These are phyloP conservation scores for Daboia siamensis DNA, from an alignment of 2,113 vertebrate genomes.

Conservation along the genomic window DNA sequence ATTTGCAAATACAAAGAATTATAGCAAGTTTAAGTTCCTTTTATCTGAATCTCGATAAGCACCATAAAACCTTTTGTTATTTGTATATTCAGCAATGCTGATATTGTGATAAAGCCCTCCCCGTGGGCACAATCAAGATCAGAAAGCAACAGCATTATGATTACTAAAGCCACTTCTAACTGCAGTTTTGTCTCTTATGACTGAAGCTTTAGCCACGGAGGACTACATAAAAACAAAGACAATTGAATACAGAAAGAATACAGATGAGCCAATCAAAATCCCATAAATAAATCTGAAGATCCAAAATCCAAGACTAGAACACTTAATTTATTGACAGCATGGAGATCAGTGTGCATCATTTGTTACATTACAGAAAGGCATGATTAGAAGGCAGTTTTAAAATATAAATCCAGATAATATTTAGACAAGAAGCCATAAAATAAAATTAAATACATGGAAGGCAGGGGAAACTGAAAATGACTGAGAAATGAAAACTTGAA, in stretches of 20 bases:
- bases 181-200: slow-evolving; percentile 28
- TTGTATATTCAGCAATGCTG: neutral
- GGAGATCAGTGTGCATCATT: slow-evolving; percentile 18
- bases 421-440: slow-evolving; percentile 36
- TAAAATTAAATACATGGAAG: slow-evolving; percentile 38
- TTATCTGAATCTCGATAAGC: neutral
- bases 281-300: neutral
- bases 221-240: slow-evolving; percentile 21
- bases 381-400: slow-evolving; percentile 20
- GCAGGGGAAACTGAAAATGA: slow-evolving; percentile 28
- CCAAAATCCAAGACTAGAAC: neutral
- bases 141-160: slow-evolving; percentile 10
- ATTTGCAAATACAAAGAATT: neutral
- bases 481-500: slow-evolving; percentile 45
- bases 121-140: neutral
- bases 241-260: slow-evolving; percentile 12
- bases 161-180: neutral
- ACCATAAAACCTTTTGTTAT: neutral
- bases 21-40: neutral
- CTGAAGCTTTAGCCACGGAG: slow-evolving; percentile 22
- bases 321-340: slow-evolving; percentile 5
- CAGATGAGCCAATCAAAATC: neutral
- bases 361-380: slow-evolving; percentile 6
- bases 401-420: slow-evolving; percentile 34
- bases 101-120: neutral